phyloP scores from a whole-genome alignment of 2,888 invertebrate genomes.

The Busseola fusca region DNA sequence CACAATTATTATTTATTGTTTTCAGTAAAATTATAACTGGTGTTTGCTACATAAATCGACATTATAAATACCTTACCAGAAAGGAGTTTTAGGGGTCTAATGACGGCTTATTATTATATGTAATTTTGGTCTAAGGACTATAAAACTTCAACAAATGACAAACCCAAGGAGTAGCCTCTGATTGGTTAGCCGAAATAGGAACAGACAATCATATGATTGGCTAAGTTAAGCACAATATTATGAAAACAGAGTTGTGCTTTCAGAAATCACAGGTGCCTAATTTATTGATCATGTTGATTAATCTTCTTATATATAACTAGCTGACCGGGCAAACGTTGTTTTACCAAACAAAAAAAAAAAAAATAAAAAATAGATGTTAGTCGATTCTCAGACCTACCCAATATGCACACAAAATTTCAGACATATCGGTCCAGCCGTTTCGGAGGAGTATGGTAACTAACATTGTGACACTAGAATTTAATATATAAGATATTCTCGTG shows the following conservation, averaged over 20 bases:
- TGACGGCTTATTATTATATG: neutral
- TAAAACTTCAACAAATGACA: neutral
- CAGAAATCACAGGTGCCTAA: neutral
- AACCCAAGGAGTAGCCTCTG: neutral
- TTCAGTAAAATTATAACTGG: conserved; percentile 25
- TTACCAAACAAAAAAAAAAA: no score
- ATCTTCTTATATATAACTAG: no score
- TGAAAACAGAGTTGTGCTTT: neutral
- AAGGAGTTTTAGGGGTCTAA: neutral
- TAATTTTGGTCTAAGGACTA: neutral
- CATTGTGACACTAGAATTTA: no score
- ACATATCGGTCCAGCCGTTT: no score
- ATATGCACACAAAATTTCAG: no score
- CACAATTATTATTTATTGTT: conserved; percentile 35
- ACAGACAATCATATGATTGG: neutral
- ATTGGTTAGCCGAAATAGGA: no score
- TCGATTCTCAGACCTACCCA: no score
- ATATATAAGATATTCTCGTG: no score
- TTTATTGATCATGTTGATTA: neutral
- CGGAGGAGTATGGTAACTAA: no score
- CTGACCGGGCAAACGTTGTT: no score
- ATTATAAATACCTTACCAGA: conserved; percentile 51
- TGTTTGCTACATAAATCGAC: conserved; percentile 37
- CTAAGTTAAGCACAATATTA: neutral
- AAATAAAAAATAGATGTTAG: no score